A percentile compares a stretch with the other conserved stretches of the same genome.
Evolutionary conservation across 2,797 vertebrate genomes (phyloP).

Genomic region (Dipus sagitta): DNA sequence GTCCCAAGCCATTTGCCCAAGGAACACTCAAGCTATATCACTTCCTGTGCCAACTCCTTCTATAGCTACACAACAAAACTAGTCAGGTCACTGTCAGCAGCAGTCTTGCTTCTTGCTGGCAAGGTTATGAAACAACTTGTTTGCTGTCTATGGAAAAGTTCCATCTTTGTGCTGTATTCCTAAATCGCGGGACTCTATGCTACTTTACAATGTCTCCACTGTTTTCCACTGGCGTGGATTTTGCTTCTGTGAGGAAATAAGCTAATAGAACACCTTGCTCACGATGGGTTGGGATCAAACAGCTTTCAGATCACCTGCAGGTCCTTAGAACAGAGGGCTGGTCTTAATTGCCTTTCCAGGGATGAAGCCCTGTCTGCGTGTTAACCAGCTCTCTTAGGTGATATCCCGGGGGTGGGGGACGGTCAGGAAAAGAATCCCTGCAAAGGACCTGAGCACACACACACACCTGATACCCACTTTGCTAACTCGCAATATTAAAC

Average conservation of each 20-base stretch:
- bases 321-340: no score
- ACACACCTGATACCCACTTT: rapidly evolving
- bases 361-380: not conserved
- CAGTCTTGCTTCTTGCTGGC: no score
- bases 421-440: no score
- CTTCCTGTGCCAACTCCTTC: no score
- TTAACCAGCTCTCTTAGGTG: not conserved
- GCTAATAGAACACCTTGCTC: not conserved
- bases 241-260: not conserved
- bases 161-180: not conserved
- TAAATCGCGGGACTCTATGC: not conserved
- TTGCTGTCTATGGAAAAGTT: not conserved
- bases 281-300: not conserved
- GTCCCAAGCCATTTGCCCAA: no score
- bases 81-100: no score
- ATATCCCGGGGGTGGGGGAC: not conserved
- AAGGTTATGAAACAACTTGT: not conserved
- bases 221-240: not conserved
- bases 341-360: not conserved
- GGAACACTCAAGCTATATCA: not conserved
- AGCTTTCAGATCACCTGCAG: not conserved
- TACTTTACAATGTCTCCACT: rapidly evolving
- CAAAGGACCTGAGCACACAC: not conserved
- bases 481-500: no score
- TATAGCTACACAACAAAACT: no score